These are phyloP conservation scores for Scolopax rusticola DNA, from an alignment of 2,797 vertebrate species.

Conservation along the genomic window DNA sequence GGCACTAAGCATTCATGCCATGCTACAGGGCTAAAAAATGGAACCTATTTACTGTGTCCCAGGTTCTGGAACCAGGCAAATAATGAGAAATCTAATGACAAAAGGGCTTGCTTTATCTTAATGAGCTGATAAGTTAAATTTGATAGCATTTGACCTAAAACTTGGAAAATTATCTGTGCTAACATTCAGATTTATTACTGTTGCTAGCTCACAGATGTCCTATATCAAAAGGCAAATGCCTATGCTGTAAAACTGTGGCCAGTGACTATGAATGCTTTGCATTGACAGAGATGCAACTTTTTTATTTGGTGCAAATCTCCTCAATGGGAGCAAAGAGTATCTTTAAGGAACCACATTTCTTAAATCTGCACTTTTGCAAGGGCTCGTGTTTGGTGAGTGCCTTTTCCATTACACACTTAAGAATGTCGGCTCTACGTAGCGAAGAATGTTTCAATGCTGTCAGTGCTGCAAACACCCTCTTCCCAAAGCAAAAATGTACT, in stretches of 20 bases:
- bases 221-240: not conserved
- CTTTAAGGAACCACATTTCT: not conserved
- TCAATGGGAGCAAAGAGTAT: not conserved
- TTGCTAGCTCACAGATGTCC: slow-evolving; percentile 29
- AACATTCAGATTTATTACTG: slow-evolving; percentile 52
- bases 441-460: not conserved
- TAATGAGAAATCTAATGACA: not conserved
- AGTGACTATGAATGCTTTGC: not conserved
- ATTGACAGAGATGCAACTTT: not conserved
- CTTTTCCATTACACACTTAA: not conserved
- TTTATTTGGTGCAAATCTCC: slow-evolving; percentile 22
- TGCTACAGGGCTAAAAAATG: not conserved
- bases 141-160: slow-evolving; percentile 52
- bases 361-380: not conserved
- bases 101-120: slow-evolving; percentile 42
- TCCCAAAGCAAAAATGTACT: not conserved
- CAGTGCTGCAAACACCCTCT: not conserved
- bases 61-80: not conserved
- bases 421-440: not conserved
- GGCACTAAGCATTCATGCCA: not conserved
- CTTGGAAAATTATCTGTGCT: slow-evolving; percentile 4
- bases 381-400: accelerated
- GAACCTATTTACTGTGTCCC: not conserved
- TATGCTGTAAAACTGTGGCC: not conserved
- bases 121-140: slow-evolving; percentile 15